Evolutionary conservation across 2,113 vertebrate genomes (phyloP).

Genomic region (Reinhardtius hippoglossoides): DNA sequence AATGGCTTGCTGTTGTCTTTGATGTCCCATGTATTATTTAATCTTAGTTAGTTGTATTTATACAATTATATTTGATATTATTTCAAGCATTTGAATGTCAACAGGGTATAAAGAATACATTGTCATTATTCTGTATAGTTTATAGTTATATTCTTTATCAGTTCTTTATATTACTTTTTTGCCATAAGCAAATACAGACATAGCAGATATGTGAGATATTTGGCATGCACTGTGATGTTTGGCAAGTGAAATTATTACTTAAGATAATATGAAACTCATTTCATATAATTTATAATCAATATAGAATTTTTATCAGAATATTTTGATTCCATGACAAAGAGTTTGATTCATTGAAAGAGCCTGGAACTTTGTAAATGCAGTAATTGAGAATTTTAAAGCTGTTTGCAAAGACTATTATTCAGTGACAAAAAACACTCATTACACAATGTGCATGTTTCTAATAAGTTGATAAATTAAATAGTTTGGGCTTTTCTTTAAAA

Average conservation of each 20-base stretch:
- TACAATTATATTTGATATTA: neutral
- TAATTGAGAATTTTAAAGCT: too few species aligned
- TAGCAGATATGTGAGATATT: neutral
- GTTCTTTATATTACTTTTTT: neutral
- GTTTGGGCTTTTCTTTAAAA: neutral
- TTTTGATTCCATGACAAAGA: too few species aligned
- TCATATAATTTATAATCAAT: neutral
- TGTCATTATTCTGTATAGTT: neutral
- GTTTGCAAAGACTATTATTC: too few species aligned
- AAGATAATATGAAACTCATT: neutral
- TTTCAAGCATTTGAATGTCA: neutral
- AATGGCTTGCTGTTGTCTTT: neutral
- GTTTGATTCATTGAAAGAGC: neutral
- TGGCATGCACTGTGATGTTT: neutral
- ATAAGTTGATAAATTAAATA: neutral
- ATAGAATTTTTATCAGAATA: too few species aligned
- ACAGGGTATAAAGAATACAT: neutral
- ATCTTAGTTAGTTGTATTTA: conserved; percentile 4
- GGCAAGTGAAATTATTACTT: neutral
- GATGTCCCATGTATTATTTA: neutral
- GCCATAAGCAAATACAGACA: neutral
- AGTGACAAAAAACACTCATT: neutral
- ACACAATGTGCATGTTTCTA: conserved; percentile 2
- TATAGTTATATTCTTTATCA: neutral
- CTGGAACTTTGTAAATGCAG: too few species aligned